Evolutionary conservation across 2,797 vertebrate species (phyloP).

Genomic region (Novumbra hubbsi): DNA sequence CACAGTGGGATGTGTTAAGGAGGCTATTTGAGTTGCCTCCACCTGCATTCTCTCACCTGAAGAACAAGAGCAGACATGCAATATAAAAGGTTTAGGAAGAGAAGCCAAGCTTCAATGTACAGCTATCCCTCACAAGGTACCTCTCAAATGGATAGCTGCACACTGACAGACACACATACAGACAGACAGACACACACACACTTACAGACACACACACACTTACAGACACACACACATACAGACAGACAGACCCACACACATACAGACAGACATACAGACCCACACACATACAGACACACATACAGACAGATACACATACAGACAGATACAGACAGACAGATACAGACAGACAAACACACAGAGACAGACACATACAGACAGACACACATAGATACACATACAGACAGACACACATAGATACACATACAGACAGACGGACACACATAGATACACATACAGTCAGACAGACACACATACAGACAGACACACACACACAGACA

Average conservation of each 20-base stretch:
- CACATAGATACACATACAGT: no score
- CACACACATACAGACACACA: no score
- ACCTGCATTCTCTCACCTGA: slow-evolving; percentile 40
- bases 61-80: slow-evolving; percentile 63
- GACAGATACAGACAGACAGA: no score
- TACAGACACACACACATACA: background rate
- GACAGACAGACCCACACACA: no score
- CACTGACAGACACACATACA: background rate
- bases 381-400: background rate
- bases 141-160: slow-evolving; percentile 7
- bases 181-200: background rate
- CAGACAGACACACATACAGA: no score
- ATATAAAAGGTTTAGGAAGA: slow-evolving; percentile 29
- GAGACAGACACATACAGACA: background rate
- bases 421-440: background rate
- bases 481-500: no score
- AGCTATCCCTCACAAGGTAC: slow-evolving; percentile 20
- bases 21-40: slow-evolving; percentile 38
- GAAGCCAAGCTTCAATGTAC: slow-evolving; percentile 23
- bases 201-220: background rate
- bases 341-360: background rate
- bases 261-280: no score
- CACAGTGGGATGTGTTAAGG: background rate
- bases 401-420: background rate
- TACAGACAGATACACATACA: no score